Evolutionary conservation across 1,140 invertebrate species (phyloP).

Genomic region (Andrena cerasifolii): DNA sequence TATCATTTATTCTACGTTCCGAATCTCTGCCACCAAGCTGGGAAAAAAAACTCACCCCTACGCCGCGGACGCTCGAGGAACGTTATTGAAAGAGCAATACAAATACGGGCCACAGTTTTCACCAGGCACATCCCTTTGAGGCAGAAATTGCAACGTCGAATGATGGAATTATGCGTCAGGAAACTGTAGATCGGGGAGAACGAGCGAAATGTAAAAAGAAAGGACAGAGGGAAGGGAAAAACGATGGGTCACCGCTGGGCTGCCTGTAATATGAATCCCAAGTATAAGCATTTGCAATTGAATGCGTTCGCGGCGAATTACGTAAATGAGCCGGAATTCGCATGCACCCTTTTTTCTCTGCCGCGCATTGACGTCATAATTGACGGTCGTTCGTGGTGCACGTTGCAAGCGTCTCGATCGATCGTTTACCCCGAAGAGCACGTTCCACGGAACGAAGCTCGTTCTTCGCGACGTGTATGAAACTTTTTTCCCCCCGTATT

Average conservation of each 20-base stretch:
- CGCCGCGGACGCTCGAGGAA: constrained; percentile 13
- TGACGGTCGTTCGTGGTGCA: neutral
- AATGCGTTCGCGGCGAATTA: constrained; percentile 18
- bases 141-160: constrained; percentile 37
- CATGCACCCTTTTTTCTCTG: neutral
- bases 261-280: constrained; percentile 8
- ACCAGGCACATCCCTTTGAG: constrained; percentile 33
- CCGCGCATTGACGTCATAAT: neutral
- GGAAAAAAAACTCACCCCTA: constrained; percentile 12
- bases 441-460: neutral
- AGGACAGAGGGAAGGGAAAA: neutral
- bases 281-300: constrained; percentile 33
- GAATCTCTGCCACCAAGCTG: neutral
- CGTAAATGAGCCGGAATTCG: constrained; percentile 20
- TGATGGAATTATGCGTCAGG: constrained; percentile 43
- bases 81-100: constrained; percentile 48
- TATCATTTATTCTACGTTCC: constrained; percentile 40
- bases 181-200: constrained; percentile 22
- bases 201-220: neutral
- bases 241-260: neutral
- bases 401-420: neutral
- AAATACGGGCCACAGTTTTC: constrained; percentile 38
- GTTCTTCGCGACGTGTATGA: too few relatives aligned
- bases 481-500: too few relatives aligned
- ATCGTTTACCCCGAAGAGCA: constrained; percentile 7